A percentile compares a stretch with the other conserved stretches of the same genome.
phyloP scores from a whole-genome alignment of 2,888 invertebrate genomes.

The Yponomeuta cagnagella region DNA sequence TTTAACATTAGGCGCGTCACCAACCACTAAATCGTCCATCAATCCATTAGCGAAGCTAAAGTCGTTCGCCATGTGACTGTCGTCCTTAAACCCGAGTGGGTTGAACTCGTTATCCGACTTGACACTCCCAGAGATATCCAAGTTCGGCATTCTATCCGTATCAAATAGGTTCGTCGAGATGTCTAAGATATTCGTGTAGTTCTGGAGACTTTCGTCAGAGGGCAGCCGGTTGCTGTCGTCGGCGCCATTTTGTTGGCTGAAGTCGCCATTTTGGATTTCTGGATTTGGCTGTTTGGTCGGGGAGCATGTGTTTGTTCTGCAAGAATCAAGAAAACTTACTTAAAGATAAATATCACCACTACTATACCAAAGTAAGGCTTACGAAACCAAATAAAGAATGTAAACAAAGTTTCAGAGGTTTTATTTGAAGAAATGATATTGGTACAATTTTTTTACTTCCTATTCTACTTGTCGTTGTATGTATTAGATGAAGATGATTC shows the following conservation, averaged over 20 bases:
- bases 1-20: not conserved
- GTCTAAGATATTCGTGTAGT: constrained; percentile 46
- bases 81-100: constrained; percentile 35
- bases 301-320: not conserved
- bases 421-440: too few relatives aligned
- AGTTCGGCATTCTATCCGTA: constrained; percentile 44
- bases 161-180: constrained; percentile 52
- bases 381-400: too few relatives aligned
- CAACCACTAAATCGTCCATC: constrained; percentile 1
- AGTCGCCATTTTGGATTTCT: not conserved
- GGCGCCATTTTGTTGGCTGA: constrained; percentile 24
- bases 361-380: too few relatives aligned
- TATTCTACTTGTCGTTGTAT: too few relatives aligned
- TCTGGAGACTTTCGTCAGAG: constrained; percentile 55
- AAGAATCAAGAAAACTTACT: not conserved
- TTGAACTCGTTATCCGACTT: constrained; percentile 43
- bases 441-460: too few relatives aligned
- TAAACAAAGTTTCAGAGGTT: too few relatives aligned
- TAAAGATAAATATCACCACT: not conserved
- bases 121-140: constrained; percentile 46
- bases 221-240: constrained; percentile 32
- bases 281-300: not conserved
- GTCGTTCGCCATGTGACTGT: constrained; percentile 27
- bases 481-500: too few relatives aligned
- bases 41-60: constrained; percentile 16